Conservation (phyloP, 2,888 invertebrate species). For the Ophioninae sp. region DNA sequence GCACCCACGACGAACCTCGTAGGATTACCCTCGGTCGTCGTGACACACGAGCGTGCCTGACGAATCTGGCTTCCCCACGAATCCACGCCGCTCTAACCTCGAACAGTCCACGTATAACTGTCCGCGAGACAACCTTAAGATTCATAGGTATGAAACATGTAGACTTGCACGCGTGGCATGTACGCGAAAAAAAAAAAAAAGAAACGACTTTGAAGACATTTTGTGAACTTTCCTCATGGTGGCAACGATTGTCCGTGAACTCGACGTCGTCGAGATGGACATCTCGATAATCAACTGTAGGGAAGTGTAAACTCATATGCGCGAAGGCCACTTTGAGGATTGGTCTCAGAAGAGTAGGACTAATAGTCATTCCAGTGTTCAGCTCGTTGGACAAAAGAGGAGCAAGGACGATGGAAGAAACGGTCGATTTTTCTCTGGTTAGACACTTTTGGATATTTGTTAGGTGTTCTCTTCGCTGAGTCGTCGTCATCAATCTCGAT, state of each 20-base stretch:
- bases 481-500: slow-evolving; percentile 8
- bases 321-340: too few relatives aligned
- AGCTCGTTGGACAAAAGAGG: not conserved
- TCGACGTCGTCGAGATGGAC: too few relatives aligned
- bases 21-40: slow-evolving; percentile 53
- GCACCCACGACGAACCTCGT: slow-evolving; percentile 47
- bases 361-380: slow-evolving; percentile 1
- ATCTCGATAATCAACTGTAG: not conserved
- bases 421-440: slow-evolving; percentile 18
- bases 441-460: not conserved
- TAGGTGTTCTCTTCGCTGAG: slow-evolving; percentile 32
- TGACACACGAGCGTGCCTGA: slow-evolving; percentile 35
- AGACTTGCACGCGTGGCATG: not conserved
- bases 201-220: not conserved
- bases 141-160: not conserved
- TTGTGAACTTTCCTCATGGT: too few relatives aligned
- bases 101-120: slow-evolving; percentile 15
- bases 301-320: too few relatives aligned
- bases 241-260: too few relatives aligned
- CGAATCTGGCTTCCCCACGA: slow-evolving; percentile 38
- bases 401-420: not conserved
- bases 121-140: slow-evolving; percentile 15
- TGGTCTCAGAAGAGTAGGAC: too few relatives aligned
- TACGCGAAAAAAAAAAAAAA: not conserved
- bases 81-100: slow-evolving; percentile 12